Percentiles rank a stretch among this genome's conserved stretches.
Conservation (phyloP, 2,113 vertebrate genomes). For the Seriola quinqueradiata region DNA sequence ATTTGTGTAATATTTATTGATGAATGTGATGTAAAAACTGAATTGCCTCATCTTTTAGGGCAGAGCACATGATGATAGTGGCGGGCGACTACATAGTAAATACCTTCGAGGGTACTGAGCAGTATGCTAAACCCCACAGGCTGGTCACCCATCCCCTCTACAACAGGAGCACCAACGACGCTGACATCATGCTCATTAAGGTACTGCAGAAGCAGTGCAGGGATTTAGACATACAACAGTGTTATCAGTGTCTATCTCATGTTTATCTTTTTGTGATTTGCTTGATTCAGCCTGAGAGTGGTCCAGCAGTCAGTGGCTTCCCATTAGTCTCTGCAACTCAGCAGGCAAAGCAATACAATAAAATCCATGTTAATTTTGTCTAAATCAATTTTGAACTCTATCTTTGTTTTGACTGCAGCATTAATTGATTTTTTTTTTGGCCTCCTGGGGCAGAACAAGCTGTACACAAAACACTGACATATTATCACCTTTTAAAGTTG, state of each 20-base stretch:
- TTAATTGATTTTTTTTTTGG: neutral
- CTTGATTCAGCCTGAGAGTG: neutral
- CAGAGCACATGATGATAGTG: conserved; percentile 83
- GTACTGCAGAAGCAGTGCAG: conserved; percentile 60
- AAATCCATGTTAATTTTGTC: neutral
- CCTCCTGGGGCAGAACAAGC: neutral
- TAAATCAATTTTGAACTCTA: neutral
- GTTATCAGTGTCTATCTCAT: neutral
- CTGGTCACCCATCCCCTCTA: conserved; percentile 84
- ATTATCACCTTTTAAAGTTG: neutral
- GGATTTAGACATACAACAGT: neutral
- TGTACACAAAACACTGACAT: neutral
- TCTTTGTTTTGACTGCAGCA: neutral
- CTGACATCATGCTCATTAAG: conserved; percentile 89
- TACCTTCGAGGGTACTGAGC: conserved; percentile 84
- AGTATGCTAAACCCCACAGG: conserved; percentile 78
- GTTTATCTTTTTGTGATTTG: neutral
- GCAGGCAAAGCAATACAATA: neutral
- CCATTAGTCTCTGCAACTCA: neutral
- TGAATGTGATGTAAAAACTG: conserved; percentile 9
- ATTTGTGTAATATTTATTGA: neutral
- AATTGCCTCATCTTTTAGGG: conserved; percentile 61
- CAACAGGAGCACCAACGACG: conserved; percentile 82
- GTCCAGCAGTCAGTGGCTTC: neutral
- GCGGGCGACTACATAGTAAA: conserved; percentile 83